Evolutionary conservation across 2,113 vertebrate genomes (phyloP).

Genomic region (Phasianus colchicus): DNA sequence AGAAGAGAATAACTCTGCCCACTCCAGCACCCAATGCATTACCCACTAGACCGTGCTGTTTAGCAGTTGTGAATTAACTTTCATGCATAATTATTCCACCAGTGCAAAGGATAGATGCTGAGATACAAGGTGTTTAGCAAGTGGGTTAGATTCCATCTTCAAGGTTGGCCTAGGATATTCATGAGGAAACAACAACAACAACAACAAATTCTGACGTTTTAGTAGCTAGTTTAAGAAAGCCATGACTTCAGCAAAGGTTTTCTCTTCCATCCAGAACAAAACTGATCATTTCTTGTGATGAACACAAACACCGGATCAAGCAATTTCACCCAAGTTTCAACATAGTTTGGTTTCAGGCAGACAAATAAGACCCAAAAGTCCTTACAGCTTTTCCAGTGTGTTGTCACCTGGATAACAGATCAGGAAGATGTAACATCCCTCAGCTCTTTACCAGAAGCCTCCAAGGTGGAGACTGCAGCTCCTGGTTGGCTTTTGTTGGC

Average conservation of each 20-base stretch:
- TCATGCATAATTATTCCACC: background rate
- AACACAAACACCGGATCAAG: background rate
- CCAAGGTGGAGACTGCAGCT: background rate
- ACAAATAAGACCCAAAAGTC: background rate
- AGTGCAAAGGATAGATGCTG: background rate
- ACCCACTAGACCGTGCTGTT: background rate
- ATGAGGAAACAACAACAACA: background rate
- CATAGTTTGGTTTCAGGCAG: background rate
- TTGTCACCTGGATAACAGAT: background rate
- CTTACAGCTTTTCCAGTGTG: background rate
- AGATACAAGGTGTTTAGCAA: fast-evolving
- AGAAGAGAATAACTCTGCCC: background rate
- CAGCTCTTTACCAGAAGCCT: background rate
- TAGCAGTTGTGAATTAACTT: background rate
- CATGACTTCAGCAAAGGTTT: background rate
- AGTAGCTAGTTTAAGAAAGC: background rate
- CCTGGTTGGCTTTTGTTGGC: conserved; percentile 48
- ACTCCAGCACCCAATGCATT: background rate
- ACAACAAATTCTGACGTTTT: fast-evolving
- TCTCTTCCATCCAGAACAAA: background rate
- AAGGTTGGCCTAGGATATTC: background rate
- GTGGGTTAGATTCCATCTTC: background rate
- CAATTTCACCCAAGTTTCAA: background rate
- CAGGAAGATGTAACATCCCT: background rate
- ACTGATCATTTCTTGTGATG: background rate